These are phyloP conservation scores for Trissoscelio sp. DNA, from an alignment of 2,888 invertebrate species.

Conservation along the genomic window DNA sequence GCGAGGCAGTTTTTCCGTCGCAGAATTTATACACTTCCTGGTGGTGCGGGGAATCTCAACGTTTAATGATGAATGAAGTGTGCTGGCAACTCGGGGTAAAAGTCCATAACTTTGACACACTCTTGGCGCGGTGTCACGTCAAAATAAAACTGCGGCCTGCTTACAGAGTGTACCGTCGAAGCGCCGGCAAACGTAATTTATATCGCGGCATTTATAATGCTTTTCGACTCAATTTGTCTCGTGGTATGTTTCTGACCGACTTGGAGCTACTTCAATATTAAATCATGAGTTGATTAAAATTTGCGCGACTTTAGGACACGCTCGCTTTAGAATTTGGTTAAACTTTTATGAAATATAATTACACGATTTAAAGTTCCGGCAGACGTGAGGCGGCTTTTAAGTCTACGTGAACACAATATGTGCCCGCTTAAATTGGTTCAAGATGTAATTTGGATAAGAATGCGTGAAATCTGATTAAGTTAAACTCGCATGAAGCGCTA, in stretches of 20 bases:
- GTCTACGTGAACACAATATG: not conserved
- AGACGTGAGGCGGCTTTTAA: conserved; percentile 7
- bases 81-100: conserved; percentile 42
- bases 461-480: conserved; percentile 26
- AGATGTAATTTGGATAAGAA: conserved; percentile 31
- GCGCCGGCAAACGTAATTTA: conserved; percentile 42
- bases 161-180: conserved; percentile 31
- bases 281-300: conserved; percentile 19
- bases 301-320: not conserved
- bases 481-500: conserved; percentile 6
- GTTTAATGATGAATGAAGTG: conserved; percentile 52
- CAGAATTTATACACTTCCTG: conserved; percentile 34
- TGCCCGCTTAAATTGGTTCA: conserved; percentile 19
- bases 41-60: conserved; percentile 24
- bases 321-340: conserved; percentile 9
- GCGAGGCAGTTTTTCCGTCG: conserved; percentile 25
- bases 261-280: conserved; percentile 32
- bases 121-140: conserved; percentile 52
- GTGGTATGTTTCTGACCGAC: conserved; percentile 31
- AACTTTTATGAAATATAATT: conserved; percentile 28
- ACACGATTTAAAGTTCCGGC: conserved; percentile 13
- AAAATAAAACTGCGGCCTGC: conserved; percentile 47
- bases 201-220: conserved; percentile 42
- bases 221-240: conserved; percentile 39
- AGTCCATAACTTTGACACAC: conserved; percentile 55